Conservation (phyloP, 2,113 vertebrate species). For the Ammodytes marinus region DNA sequence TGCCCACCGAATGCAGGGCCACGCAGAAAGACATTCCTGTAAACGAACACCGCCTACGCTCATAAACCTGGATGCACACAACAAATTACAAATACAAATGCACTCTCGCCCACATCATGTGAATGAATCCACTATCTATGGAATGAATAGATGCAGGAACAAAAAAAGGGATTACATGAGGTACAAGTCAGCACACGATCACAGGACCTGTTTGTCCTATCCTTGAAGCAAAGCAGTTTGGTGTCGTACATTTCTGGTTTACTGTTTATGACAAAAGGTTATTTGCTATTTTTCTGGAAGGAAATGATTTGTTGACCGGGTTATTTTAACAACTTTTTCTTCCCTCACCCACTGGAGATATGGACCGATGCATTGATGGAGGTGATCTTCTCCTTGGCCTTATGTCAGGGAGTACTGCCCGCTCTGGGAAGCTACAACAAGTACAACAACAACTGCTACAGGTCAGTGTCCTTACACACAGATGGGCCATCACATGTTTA, state of each 20-base stretch:
- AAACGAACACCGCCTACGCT: not conserved
- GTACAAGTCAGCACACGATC: not conserved
- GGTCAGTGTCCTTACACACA: slow-evolving; percentile 75
- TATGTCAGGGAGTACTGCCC: slow-evolving; percentile 91
- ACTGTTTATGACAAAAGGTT: not conserved
- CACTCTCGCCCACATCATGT: not conserved
- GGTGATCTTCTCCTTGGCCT: slow-evolving; percentile 92
- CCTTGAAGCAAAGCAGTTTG: not conserved
- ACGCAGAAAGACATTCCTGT: not conserved
- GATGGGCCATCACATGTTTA: rapidly evolving
- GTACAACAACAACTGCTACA: slow-evolving; percentile 95
- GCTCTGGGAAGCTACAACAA: slow-evolving; percentile 96
- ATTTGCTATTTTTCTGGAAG: not conserved
- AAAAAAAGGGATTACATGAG: not conserved
- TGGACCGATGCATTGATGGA: slow-evolving; percentile 93
- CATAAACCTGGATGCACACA: not conserved
- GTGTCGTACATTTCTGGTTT: not conserved
- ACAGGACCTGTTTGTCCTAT: not conserved
- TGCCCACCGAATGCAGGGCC: slow-evolving; percentile 24
- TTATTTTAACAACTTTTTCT: not conserved
- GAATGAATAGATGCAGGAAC: not conserved
- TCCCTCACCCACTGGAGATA: slow-evolving; percentile 81
- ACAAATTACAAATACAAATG: not conserved
- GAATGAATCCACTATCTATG: too few relatives aligned
- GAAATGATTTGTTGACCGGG: not conserved